phyloP scores from a whole-genome alignment of 2,888 invertebrate species.

The Gastrophysa polygoni region DNA sequence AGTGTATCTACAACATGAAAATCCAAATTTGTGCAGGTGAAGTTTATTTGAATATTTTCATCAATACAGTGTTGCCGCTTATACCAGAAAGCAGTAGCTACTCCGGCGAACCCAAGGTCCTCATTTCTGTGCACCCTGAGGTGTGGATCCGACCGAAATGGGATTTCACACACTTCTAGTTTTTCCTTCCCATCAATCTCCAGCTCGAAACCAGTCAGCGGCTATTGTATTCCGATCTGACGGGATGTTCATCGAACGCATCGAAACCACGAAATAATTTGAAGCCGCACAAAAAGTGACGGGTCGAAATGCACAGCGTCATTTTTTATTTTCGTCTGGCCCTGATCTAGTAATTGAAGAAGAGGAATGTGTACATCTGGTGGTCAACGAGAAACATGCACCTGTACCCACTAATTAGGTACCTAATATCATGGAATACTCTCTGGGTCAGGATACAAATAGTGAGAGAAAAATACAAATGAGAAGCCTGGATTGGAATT shows the following conservation, averaged over 20 bases:
- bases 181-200: not conserved
- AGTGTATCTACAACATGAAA: too few relatives aligned
- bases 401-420: too few relatives aligned
- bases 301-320: not conserved
- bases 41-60: too few relatives aligned
- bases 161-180: slow-evolving; percentile 5
- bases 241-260: slow-evolving; percentile 1
- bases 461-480: too few relatives aligned
- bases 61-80: too few relatives aligned
- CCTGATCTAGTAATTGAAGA: slow-evolving; percentile 26
- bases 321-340: slow-evolving; percentile 32
- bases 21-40: too few relatives aligned
- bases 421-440: too few relatives aligned
- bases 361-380: not conserved
- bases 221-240: slow-evolving; percentile 2
- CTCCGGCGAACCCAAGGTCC: too few relatives aligned
- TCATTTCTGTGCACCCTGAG: too few relatives aligned
- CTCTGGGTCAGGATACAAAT: too few relatives aligned
- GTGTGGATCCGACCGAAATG: not conserved
- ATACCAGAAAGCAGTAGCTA: too few relatives aligned
- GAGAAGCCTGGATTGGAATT: too few relatives aligned
- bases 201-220: not conserved
- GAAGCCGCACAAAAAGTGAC: slow-evolving; percentile 21
- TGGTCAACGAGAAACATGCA: not conserved
- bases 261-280: slow-evolving; percentile 26